Evolutionary conservation across 1,140 invertebrate species (phyloP), one percentile per base, ranked within the genome.

Genomic region (Agraylea sexmaculata): DNA sequence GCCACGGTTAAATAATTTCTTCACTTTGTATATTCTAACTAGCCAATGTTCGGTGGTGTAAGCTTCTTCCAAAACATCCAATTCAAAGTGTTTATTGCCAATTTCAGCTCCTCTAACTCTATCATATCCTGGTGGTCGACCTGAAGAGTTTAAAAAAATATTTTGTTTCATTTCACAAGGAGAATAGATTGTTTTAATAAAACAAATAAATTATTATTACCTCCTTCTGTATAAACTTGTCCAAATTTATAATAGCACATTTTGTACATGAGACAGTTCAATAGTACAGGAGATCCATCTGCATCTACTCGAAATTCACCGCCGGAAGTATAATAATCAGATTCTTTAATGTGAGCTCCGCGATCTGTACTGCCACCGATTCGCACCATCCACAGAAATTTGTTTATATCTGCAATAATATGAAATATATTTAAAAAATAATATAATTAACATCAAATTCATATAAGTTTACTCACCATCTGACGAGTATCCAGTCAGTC

Each of bases 381-480:
- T 43, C 93, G 76, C 5, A 98, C 93, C 93, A 98, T 98, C 93
- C 93, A 98, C 48, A 98, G 70, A 68, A 98, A 98, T 69, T 98
- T 97, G 64, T 97, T 97, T 34, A 98, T 91, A 62, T 95, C 83
- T 84, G 55, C 3, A 28, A 40, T 23, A 11, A 30, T 25, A 25
- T n/a, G n/a, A 25, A 7, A 31, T n/a, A 25, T 25, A 25, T 25
- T n/a, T 7, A 7, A 25, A 25, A 7, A 25, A 25, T 25, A n/a
- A 7, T 25, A 25, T 25, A 7, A 25, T 25, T 25, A 7, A 15
- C 12, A 31, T 30, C 17, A 16, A 4, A 31, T 31, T 30, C 10
- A 39, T n/a, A 18, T 29, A 4, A 7, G 23, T 25, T 7, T 25
- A 25, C 23, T n/a, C 23, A 88, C 83, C 93, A 70, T 97, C 94